Base-by-base conservation (phyloP, 2,113 vertebrate genomes). In the Alouatta palliata region DNA sequence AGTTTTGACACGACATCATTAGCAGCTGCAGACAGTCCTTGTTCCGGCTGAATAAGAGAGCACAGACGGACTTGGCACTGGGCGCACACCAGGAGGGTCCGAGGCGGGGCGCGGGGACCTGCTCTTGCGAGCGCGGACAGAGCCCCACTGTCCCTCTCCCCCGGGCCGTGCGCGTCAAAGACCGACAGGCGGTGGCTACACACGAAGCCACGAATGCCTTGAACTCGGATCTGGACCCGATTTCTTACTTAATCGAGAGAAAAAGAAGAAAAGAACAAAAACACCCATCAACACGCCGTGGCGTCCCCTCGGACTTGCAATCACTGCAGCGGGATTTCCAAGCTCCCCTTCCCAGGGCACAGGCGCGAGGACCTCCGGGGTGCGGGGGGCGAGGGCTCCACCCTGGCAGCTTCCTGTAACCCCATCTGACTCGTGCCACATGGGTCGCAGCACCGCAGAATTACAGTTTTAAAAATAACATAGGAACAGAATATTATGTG, bases 11-110 rank as follows among this genome's bases (percentile, higher is more conserved):
- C 25, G 32, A 88, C 87, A 97, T 80, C 98, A 94, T 82, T 87
- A 97, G 96, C 97, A 98, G 96, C 98, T 98, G 98, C 97, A 75
- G 79, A 75, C 89, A 71, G 89, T 25, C 52, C 94, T 82, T 21
- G 3, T 96, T 58, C 71, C 7, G n/a, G 83, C 95, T 97, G 95
- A 77, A 79, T 30, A 77, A 83, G 85, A 56, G 90, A 45, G 61
- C 43, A 25, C 2, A 0, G n/a, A 47, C 27, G 82, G 88, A 81
- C 66, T 76, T 61, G 80, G 87, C 85, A 83, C 0, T 0, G 75
- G 23, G 58, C 13, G 17, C 27, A 23, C 8, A 76, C 49, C 85
- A 84, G 96, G 49, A 82, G 88, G 89, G 71, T 94, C 23, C 23
- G 94, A 64, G 17, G 54, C 17, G 58, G 32, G 20, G 49, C 40